Base-by-base conservation (phyloP, 2,113 vertebrate genomes). In the Ochotona princeps region DNA sequence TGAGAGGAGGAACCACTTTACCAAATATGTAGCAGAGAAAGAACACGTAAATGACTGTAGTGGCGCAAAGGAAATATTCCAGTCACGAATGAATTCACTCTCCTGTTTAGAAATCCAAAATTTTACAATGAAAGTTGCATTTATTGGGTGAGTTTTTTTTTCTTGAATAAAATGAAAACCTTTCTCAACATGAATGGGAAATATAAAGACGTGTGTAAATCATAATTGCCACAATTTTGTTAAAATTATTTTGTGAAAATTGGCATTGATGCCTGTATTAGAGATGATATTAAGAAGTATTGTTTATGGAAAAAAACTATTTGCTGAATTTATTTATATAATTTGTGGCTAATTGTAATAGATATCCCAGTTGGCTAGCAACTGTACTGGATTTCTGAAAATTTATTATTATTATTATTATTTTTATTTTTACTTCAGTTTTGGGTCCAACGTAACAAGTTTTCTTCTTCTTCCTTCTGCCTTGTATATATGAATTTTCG, bases 261-360 rank as follows among this genome's bases (percentile, higher is more conserved):
- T 92, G 32, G 38, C 70, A 74, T 89, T 94, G n/a, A 30, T 83
- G 82, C 67, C 83, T 94, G 61, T 87, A 57, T 75, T 47, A 76
- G 23, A 91, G 49, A 5, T 20, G 5, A 47, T 57, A 72, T 49
- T 38, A 90, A 73, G 66, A 3, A 8, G 17, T 54, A 65, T 89
- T 87, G 63, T 1, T 5, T n/a, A 28, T 93, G n/a, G 66, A 5
- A 69, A 1, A 4, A 86, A 86, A 91, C 5, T 10, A 17, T 47
- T 83, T 87, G 4, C 28, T 83, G 32, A 32, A 2, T 69, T 65
- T 92, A 88, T 82, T 75, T 86, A 61, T 60, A 4, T 44, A 44
- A 21, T 18, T 82, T 61, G 12, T 44, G 73, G 6, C 18, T 78
- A 4, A 6, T 20, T 89, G 8, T 5, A 54, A 49, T 1, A 65